phyloP scores from a whole-genome alignment of 2,797 vertebrate species.

The Crocidura indochinensis region DNA sequence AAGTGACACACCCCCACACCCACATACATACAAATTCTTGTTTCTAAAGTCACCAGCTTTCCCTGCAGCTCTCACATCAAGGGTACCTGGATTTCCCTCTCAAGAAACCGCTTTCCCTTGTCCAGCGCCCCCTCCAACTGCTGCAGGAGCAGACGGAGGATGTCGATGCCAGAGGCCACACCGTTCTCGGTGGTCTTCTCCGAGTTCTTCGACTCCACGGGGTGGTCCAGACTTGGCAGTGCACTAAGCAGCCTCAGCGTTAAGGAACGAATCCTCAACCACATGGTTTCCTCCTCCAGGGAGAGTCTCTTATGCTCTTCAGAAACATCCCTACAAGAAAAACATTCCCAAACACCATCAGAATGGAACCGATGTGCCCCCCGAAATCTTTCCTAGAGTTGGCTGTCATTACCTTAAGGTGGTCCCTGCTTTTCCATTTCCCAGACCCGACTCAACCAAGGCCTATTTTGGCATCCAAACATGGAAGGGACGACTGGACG shows the following conservation, averaged over 20 bases:
- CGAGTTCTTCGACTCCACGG: conserved; percentile 93
- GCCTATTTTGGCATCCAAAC: no score
- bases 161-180: conserved; percentile 92
- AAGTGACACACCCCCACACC: no score
- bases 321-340: conserved; percentile 92
- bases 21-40: no score
- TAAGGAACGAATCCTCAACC: conserved; percentile 96
- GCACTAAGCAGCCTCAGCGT: conserved; percentile 95
- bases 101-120: conserved; percentile 92
- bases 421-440: conserved; percentile 27
- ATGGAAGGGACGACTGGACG: neutral
- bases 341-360: conserved; percentile 63
- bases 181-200: conserved; percentile 95
- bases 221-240: conserved; percentile 91
- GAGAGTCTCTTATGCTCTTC: conserved; percentile 94
- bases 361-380: no score
- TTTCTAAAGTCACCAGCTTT: no score
- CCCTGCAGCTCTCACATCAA: neutral
- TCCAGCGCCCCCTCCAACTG: conserved; percentile 94
- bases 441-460: neutral
- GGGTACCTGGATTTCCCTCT: conserved; percentile 92
- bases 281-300: conserved; percentile 95
- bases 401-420: conserved; percentile 35
- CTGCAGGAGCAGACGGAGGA: conserved; percentile 91
- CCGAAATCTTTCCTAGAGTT: no score